Conservation (phyloP, 2,113 vertebrate genomes). For the Hippopotamus amphibius region DNA sequence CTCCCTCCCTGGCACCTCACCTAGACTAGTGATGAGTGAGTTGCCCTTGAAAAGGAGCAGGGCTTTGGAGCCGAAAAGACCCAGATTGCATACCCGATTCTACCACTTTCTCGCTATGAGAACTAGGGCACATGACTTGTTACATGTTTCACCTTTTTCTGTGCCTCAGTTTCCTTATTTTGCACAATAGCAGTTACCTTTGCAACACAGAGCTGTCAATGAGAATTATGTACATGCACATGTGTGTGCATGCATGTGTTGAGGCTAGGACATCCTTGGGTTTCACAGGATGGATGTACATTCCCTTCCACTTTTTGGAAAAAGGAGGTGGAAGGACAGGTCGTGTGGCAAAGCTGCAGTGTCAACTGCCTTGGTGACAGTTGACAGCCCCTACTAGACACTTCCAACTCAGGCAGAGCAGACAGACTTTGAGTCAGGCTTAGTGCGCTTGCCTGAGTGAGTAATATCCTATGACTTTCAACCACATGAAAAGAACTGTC, state of each 20-base stretch:
- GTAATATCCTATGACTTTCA: neutral
- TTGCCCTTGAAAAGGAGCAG: neutral
- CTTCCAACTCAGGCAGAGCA: neutral
- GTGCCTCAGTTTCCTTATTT: conserved; percentile 11
- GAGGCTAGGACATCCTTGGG: neutral
- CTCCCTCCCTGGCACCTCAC: neutral
- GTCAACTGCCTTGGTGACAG: neutral
- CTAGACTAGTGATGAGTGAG: neutral
- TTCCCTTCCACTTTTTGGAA: neutral
- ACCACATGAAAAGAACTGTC: neutral
- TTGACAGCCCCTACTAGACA: neutral
- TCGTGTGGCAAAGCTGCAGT: neutral
- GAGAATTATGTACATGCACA: neutral
- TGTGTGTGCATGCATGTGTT: neutral
- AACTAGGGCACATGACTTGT: neutral
- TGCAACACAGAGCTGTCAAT: neutral
- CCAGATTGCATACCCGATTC: neutral
- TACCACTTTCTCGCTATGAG: neutral
- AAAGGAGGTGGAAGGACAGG: neutral
- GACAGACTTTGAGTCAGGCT: neutral
- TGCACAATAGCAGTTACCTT: neutral
- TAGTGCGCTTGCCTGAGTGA: neutral
- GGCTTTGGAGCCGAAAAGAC: neutral
- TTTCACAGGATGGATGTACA: neutral
- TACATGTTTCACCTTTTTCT: neutral